phyloP scores from a whole-genome alignment of 2,113 vertebrate genomes.

The Callithrix jacchus region DNA sequence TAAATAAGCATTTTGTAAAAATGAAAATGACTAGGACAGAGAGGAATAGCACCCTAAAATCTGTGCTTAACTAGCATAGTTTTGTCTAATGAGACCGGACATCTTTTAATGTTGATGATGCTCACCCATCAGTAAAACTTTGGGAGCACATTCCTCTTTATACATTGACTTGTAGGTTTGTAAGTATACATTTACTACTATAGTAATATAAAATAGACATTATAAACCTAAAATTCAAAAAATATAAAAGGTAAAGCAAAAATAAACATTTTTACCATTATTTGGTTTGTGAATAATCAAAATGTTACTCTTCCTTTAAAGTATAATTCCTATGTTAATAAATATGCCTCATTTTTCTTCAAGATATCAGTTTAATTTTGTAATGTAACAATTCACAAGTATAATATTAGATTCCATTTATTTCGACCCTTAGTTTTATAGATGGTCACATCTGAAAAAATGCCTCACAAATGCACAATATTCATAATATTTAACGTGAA shows the following conservation, averaged over 20 bases:
- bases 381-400: background rate
- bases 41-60: background rate
- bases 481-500: background rate
- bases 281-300: background rate
- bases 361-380: background rate
- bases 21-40: background rate
- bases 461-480: background rate
- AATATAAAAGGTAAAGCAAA: background rate
- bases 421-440: background rate
- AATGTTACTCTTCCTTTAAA: background rate
- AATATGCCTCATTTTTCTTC: background rate
- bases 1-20: conserved; percentile 1
- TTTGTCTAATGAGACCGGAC: background rate
- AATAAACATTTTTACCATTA: background rate
- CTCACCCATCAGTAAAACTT: background rate
- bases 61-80: background rate
- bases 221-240: background rate
- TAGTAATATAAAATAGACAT: background rate
- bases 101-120: background rate
- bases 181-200: background rate
- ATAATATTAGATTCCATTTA: background rate
- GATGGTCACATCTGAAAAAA: background rate
- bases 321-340: background rate
- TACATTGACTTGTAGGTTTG: background rate
- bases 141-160: background rate